phyloP scores from a whole-genome alignment of 2,113 vertebrate species.

The Scolopax mira region DNA sequence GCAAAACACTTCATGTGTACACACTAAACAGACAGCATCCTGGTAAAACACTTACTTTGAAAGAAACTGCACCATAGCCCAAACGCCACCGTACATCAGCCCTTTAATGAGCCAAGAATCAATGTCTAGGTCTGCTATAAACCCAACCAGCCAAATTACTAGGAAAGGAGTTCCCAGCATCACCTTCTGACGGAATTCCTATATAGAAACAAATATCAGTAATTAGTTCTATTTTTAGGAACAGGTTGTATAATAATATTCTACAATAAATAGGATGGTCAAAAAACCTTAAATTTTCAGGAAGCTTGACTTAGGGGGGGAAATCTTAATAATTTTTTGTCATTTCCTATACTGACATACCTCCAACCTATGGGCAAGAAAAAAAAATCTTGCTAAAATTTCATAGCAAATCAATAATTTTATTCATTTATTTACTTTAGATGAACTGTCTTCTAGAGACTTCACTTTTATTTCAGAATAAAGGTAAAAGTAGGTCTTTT shows the following conservation, averaged over 20 bases:
- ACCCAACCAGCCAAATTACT: slow-evolving; percentile 97
- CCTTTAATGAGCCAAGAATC: slow-evolving; percentile 99
- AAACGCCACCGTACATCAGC: slow-evolving; percentile 93
- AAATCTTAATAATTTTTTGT: background rate
- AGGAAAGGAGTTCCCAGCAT: slow-evolving; percentile 99
- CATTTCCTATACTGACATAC: background rate
- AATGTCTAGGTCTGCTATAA: slow-evolving; percentile 96
- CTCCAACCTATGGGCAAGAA: background rate
- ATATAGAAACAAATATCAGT: slow-evolving; percentile 55
- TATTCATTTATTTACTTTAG: background rate
- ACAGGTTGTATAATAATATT: background rate
- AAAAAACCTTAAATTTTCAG: background rate
- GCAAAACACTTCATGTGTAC: background rate
- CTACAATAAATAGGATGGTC: background rate
- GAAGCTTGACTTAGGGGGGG: background rate
- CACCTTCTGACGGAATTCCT: slow-evolving; percentile 99
- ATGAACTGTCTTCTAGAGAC: background rate
- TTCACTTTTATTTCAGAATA: background rate
- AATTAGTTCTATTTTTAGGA: slow-evolving; percentile 28
- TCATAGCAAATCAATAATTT: background rate
- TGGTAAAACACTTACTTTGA: slow-evolving; percentile 88
- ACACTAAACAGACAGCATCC: background rate
- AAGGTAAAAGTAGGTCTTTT: background rate
- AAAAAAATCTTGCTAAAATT: background rate
- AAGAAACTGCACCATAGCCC: slow-evolving; percentile 95